These are phyloP conservation scores for Hypselothyrea guttata DNA, from an alignment of 2,888 invertebrate species.

Conservation along the genomic window DNA sequence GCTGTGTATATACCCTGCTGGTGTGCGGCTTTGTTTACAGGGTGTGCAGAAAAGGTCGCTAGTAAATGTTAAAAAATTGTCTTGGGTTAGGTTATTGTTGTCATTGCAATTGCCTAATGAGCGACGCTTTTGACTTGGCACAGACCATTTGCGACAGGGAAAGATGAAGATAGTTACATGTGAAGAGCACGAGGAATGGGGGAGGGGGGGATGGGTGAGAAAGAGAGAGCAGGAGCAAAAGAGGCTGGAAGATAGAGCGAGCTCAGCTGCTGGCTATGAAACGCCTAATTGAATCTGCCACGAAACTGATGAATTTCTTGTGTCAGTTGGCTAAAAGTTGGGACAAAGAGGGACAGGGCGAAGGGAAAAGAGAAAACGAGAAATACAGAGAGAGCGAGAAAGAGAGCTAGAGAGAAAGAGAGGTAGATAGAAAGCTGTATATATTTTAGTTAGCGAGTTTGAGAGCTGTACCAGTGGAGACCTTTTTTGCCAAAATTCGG, in stretches of 20 bases:
- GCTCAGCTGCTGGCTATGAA: too few species aligned
- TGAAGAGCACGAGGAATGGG: too few species aligned
- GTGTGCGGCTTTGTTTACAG: background rate
- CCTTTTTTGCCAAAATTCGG: background rate
- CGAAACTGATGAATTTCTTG: background rate
- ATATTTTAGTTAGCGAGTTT: too few species aligned
- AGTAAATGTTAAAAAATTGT: conserved; percentile 1
- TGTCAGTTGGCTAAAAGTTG: too few species aligned
- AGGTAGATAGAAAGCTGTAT: too few species aligned
- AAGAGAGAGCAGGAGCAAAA: too few species aligned
- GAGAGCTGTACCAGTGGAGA: background rate
- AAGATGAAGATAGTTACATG: too few species aligned
- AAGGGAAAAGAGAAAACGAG: background rate
- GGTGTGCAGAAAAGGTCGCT: conserved; percentile 10
- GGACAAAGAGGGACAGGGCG: too few species aligned
- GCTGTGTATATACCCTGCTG: background rate
- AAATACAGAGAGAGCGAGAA: background rate
- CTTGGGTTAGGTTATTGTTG: conserved; percentile 3
- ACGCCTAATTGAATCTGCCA: conserved; percentile 28
- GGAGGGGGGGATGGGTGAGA: too few species aligned
- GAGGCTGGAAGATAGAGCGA: conserved; percentile 1
- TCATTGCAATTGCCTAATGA: conserved; percentile 38
- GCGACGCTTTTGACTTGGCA: conserved; percentile 34
- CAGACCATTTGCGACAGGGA: conserved; percentile 32
- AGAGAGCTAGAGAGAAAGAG: background rate